Evolutionary conservation across 2,797 vertebrate genomes (phyloP).

Genomic region (Sciurus carolinensis): DNA sequence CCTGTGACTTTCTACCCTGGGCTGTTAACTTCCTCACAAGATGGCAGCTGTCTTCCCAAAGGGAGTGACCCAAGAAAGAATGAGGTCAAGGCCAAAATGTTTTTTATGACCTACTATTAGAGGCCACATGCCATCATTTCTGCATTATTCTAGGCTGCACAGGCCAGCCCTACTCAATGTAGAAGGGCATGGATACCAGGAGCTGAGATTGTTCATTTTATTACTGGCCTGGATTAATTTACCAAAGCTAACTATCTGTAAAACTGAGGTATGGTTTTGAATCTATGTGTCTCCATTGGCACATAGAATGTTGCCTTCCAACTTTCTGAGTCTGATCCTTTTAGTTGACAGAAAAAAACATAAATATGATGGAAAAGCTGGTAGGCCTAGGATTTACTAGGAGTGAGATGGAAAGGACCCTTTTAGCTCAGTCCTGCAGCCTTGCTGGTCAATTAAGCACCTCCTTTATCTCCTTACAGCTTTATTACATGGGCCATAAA

Average conservation of each 20-base stretch:
- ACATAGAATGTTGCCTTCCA: no score
- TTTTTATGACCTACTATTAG: background rate
- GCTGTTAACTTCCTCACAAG: background rate
- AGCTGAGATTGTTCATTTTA: background rate
- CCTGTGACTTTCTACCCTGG: background rate
- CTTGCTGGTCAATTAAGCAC: background rate
- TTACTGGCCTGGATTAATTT: background rate
- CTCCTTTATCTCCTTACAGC: background rate
- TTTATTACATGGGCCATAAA: slow-evolving; percentile 5
- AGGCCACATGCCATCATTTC: background rate
- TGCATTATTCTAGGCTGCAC: background rate
- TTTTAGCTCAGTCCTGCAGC: background rate
- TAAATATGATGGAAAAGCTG: background rate
- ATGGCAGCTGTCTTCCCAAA: background rate
- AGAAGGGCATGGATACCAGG: no score
- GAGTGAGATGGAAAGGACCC: background rate
- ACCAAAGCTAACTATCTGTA: background rate
- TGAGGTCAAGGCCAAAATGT: background rate
- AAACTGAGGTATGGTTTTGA: background rate
- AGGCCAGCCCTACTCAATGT: background rate
- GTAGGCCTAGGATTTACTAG: background rate
- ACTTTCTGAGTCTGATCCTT: background rate
- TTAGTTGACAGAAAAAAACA: background rate
- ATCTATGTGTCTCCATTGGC: background rate
- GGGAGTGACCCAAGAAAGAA: background rate